Evolutionary conservation across 1,140 invertebrate species (phyloP).

Genomic region (Leptinotarsa defecta): DNA sequence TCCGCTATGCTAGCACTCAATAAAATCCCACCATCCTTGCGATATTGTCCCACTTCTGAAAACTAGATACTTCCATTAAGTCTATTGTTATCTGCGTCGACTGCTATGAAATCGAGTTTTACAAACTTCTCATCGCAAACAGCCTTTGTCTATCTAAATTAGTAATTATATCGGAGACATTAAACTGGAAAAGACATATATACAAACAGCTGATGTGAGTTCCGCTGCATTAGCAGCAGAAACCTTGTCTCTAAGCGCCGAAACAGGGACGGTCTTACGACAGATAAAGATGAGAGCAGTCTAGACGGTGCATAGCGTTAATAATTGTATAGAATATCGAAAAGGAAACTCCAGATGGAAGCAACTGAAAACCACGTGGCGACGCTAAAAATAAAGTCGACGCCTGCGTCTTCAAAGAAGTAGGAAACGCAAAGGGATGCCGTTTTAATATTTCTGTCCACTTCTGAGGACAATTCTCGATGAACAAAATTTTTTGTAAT

Average conservation of each 20-base stretch:
- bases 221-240: conserved; percentile 14
- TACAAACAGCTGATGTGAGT: conserved; percentile 18
- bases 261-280: neutral
- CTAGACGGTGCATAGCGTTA: conserved; percentile 13
- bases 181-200: neutral
- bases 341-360: conserved; percentile 22
- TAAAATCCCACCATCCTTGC: conserved; percentile 5
- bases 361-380: conserved; percentile 19
- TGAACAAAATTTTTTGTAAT: too few relatives aligned
- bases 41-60: neutral
- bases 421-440: neutral
- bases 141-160: neutral
- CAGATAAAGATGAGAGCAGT: conserved; percentile 15
- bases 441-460: neutral
- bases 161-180: neutral
- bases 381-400: conserved; percentile 15
- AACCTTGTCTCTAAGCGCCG: neutral
- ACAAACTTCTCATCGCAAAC: neutral
- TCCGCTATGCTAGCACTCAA: neutral
- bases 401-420: conserved; percentile 14
- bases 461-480: too few relatives aligned
- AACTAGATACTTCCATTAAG: neutral
- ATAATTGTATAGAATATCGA: conserved; percentile 19
- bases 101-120: neutral
- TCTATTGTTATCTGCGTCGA: conserved; percentile 2